Base-by-base conservation (phyloP, 2,888 invertebrate genomes). In the Melanostoma scalare region DNA sequence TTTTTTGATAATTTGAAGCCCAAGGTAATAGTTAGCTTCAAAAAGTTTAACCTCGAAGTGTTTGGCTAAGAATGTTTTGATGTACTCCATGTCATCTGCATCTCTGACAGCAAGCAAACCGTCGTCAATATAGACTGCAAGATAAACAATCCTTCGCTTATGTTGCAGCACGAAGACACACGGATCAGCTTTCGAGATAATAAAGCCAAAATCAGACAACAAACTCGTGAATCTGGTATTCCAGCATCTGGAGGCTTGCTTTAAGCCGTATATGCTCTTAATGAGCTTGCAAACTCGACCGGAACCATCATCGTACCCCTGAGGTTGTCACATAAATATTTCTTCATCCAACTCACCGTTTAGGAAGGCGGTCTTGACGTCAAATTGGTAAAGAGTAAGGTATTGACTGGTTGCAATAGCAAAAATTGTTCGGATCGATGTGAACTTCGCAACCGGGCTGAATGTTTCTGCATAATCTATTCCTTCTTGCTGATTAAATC, bases 121-220 rank as follows among this genome's bases (percentile, higher is more conserved):
- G 68, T 88, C 87, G 69, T 88, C 88, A 44, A 89, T 86, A 79
- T 87, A 88, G 10, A 88, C 79, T 8, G 86, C 86, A 4, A 88
- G 35, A n/a, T 87, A 78, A 5, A 86, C 36, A 36, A 10, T 8
- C 60, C 36, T 48, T 71, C 35, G 36, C 67, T 60, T 74, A 33
- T 72, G 48, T 9, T 76, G 67, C n/a, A 60, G 10, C 31, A 65
- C 33, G 68, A 86, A 88, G 8, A 88, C 86, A 75, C 88, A 88
- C 6, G 86, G 82, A 79, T 88, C 89, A 20, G 85, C 84, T 38
- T 73, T 67, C 48, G 85, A 86, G 55, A 85, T 65, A 40, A 80
- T 76, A 36, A 69, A 69, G 0, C 46, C 36, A 48, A 69, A 69
- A 48, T 42, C 38, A 0, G 55, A 5, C 30, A 69, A 20, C 33